Evolutionary conservation across 2,888 invertebrate genomes (phyloP).

Genomic region (Thysanoteuthis rhombus): DNA sequence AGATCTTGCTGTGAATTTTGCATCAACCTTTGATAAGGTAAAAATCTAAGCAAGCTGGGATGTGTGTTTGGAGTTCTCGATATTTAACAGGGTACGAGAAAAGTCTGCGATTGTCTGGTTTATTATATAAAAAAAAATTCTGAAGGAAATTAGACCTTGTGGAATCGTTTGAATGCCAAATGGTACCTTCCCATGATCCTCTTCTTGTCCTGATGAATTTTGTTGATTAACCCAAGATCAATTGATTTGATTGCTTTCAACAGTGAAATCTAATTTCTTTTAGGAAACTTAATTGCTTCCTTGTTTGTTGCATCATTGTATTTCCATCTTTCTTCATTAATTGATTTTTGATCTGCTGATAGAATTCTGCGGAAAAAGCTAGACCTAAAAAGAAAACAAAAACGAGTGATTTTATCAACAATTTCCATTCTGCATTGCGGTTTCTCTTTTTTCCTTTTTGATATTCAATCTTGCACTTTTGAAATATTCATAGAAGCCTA

Average conservation of each 20-base stretch:
- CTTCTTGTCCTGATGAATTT: neutral
- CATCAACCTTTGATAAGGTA: too few species aligned
- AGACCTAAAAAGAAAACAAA: neutral
- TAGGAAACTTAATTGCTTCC: neutral
- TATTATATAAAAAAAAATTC: too few species aligned
- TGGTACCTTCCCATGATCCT: too few species aligned
- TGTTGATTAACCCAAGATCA: neutral
- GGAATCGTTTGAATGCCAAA: too few species aligned
- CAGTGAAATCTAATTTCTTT: neutral
- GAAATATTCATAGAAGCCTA: neutral
- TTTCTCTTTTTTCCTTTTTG: neutral
- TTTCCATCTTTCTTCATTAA: neutral
- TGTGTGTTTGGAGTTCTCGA: too few species aligned
- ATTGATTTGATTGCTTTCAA: neutral
- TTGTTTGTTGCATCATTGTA: neutral
- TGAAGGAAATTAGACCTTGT: too few species aligned
- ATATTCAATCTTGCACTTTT: neutral
- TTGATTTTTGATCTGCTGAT: neutral
- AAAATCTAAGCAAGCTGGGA: too few species aligned
- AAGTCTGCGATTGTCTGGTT: too few species aligned
- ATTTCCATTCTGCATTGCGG: neutral
- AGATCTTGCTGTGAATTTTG: too few species aligned
- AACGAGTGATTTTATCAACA: neutral
- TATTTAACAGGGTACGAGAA: too few species aligned
- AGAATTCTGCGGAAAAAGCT: neutral